A percentile compares a stretch with the other conserved stretches of the same genome.
These are phyloP conservation scores for Ostrea edulis DNA, from an alignment of 1,140 invertebrate species.

Conservation along the genomic window DNA sequence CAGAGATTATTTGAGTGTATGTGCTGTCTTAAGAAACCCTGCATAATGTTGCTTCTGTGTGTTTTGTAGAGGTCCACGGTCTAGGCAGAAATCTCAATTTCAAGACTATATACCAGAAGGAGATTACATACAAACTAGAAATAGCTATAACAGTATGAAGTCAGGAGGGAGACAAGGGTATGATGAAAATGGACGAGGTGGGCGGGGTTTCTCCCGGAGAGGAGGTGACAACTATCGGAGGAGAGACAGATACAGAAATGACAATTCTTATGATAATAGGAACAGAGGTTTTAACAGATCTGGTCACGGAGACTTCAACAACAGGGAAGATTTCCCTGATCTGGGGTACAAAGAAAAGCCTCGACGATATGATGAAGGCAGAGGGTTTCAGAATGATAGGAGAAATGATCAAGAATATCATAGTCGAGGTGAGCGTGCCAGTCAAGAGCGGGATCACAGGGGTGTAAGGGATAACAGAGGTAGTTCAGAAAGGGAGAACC, in stretches of 20 bases:
- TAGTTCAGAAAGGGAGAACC: conserved; percentile 32
- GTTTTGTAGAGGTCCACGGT: conserved; percentile 54
- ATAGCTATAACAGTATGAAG: conserved; percentile 42
- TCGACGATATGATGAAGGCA: conserved; percentile 12
- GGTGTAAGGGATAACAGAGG: conserved; percentile 2
- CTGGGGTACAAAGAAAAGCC: conserved; percentile 11
- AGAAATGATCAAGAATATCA: conserved; percentile 2
- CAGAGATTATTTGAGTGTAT: too few species aligned
- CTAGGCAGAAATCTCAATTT: conserved; percentile 49
- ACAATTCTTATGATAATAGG: background rate
- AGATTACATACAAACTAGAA: conserved; percentile 32
- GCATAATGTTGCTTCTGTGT: too few species aligned
- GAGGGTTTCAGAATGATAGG: conserved; percentile 25
- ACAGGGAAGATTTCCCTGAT: background rate
- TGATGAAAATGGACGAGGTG: conserved; percentile 23
- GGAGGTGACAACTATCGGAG: background rate
- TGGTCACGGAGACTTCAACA: background rate
- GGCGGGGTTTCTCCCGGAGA: conserved; percentile 13
- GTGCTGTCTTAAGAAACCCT: too few species aligned
- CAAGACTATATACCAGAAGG: conserved; percentile 59
- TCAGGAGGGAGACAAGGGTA: conserved; percentile 22
- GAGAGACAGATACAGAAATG: background rate
- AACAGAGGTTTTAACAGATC: conserved; percentile 5
- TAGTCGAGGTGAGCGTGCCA: background rate
- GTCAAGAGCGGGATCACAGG: conserved; percentile 25